Conservation (phyloP, 2,113 vertebrate species). For the Alethe diademata region DNA sequence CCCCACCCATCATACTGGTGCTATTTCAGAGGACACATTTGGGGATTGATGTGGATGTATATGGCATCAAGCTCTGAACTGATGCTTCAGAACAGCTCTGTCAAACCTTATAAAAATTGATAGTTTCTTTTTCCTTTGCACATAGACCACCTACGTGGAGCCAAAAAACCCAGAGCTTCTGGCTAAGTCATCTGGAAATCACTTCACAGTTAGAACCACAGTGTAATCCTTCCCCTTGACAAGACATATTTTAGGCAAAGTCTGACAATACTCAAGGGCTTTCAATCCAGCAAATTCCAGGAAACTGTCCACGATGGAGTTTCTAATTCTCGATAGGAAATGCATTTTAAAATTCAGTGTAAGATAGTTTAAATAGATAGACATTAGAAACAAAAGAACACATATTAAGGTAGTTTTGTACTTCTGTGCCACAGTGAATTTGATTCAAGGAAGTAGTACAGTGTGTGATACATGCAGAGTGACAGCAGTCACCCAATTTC, state of each 20-base stretch:
- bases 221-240: not conserved
- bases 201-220: not conserved
- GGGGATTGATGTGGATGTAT: not conserved
- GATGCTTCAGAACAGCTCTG: not conserved
- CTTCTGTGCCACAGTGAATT: not conserved
- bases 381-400: not conserved
- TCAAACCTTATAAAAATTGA: not conserved
- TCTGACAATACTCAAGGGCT: not conserved
- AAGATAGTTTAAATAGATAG: not conserved
- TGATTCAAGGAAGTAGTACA: not conserved
- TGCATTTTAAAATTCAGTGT: not conserved
- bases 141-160: not conserved
- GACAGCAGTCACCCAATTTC: not conserved
- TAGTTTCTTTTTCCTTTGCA: not conserved
- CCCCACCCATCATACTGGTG: not conserved
- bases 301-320: not conserved
- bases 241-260: not conserved
- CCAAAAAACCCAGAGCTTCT: not conserved
- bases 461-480: rapidly evolving
- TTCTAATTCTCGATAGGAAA: not conserved
- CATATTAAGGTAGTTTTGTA: not conserved
- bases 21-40: not conserved
- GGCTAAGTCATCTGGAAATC: not conserved
- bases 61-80: not conserved
- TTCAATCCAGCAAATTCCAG: not conserved